Percentiles rank a stretch among this genome's conserved stretches.
Conservation (phyloP, 2,113 vertebrate species). For the Brevimyrus niger region DNA sequence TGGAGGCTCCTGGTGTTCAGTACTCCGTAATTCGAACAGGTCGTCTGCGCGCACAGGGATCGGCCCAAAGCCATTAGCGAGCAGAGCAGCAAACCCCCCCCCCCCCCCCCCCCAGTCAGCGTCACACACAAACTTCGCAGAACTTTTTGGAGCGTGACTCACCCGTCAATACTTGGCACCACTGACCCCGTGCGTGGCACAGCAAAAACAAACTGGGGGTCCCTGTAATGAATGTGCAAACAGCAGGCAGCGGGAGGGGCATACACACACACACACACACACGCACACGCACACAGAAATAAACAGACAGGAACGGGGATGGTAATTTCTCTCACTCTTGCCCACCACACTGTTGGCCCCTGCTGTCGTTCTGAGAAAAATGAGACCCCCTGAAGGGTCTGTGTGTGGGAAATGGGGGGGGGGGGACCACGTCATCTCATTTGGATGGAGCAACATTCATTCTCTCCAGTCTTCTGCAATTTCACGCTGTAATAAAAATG, state of each 20-base stretch:
- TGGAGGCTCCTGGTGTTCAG: background rate
- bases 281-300: background rate
- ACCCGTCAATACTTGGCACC: background rate
- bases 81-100: background rate
- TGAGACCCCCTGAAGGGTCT: background rate
- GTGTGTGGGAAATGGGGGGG: background rate
- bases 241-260: background rate
- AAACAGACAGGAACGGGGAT: background rate
- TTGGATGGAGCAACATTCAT: conserved; percentile 1
- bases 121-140: background rate
- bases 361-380: background rate
- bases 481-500: background rate
- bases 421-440: background rate
- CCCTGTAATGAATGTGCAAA: background rate
- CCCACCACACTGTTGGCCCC: background rate
- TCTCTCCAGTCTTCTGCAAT: background rate
- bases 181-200: background rate
- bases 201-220: background rate
- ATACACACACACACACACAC: background rate
- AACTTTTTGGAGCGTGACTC: background rate
- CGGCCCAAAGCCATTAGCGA: background rate
- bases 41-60: background rate
- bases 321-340: background rate
- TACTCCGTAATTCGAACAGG: background rate
- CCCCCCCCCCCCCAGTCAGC: background rate